Evolutionary conservation across 2,888 invertebrate genomes (phyloP).

Genomic region (Nephrotoma appendiculata): DNA sequence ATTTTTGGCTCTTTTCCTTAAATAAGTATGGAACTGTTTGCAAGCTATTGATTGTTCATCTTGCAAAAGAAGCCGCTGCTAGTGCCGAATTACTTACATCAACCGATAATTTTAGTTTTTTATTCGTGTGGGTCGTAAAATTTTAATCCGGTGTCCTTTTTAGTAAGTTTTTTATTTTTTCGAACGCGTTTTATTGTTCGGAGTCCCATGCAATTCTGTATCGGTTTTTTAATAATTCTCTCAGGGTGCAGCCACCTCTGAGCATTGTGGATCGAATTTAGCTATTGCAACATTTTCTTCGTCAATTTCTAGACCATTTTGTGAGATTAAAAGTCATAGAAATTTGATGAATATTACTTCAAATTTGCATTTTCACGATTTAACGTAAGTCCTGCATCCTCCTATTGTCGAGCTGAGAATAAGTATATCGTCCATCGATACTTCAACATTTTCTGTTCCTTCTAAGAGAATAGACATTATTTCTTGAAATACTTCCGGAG

Average conservation of each 20-base stretch:
- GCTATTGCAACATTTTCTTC: conserved; percentile 7
- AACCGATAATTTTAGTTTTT: neutral
- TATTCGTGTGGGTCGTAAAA: neutral
- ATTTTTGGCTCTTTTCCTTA: no score
- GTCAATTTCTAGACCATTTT: conserved; percentile 11
- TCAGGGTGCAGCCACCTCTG: neutral
- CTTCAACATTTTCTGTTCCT: conserved; percentile 12
- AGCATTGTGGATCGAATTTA: neutral
- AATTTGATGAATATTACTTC: conserved; percentile 8
- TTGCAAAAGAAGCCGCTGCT: neutral
- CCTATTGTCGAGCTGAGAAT: conserved; percentile 14
- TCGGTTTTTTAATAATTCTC: neutral
- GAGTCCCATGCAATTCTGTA: neutral
- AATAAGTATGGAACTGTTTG: no score
- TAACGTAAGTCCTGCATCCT: conserved; percentile 17
- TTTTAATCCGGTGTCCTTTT: neutral
- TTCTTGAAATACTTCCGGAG: neutral
- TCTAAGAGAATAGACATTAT: conserved; percentile 10
- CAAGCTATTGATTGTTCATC: neutral
- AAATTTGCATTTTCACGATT: conserved; percentile 16
- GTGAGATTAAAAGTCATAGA: conserved; percentile 12
- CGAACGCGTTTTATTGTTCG: neutral
- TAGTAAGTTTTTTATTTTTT: neutral
- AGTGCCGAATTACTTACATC: neutral
- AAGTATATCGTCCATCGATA: conserved; percentile 17